Percentiles rank a stretch among this genome's conserved stretches.
Conservation (phyloP, 1,140 invertebrate genomes). For the Drosophila navojoa region DNA sequence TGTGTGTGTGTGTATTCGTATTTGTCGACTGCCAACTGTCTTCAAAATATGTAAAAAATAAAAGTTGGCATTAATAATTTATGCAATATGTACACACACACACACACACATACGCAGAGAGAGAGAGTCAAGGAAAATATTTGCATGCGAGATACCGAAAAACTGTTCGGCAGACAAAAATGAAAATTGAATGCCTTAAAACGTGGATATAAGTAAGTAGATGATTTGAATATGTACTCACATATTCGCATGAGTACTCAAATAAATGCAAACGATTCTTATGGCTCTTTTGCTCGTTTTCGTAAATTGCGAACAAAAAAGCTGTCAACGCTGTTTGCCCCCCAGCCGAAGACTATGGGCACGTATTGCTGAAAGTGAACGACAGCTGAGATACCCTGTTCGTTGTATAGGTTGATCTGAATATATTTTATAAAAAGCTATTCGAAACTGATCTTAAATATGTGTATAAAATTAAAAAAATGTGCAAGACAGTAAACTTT, state of each 20-base stretch:
- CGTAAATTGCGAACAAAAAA: constrained; percentile 62
- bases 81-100: constrained; percentile 70
- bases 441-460: too few species aligned
- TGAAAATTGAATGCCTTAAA: constrained; percentile 78
- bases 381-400: not conserved
- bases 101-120: constrained; percentile 35
- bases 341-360: constrained; percentile 4
- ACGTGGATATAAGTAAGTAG: constrained; percentile 54
- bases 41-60: constrained; percentile 82
- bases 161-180: constrained; percentile 42
- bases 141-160: constrained; percentile 60
- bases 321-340: constrained; percentile 65
- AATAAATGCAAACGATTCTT: constrained; percentile 47
- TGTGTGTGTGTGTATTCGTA: constrained; percentile 39
- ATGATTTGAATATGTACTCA: constrained; percentile 43
- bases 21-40: constrained; percentile 78
- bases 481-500: too few species aligned
- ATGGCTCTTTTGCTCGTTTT: constrained; percentile 48
- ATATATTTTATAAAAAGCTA: too few species aligned
- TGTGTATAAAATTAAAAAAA: too few species aligned
- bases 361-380: not conserved
- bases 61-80: constrained; percentile 81
- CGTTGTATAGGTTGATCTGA: too few species aligned
- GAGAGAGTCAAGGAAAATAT: constrained; percentile 46
- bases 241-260: constrained; percentile 30